Base-by-base conservation (phyloP, 2,888 invertebrate species). In the Polietes domitor region DNA sequence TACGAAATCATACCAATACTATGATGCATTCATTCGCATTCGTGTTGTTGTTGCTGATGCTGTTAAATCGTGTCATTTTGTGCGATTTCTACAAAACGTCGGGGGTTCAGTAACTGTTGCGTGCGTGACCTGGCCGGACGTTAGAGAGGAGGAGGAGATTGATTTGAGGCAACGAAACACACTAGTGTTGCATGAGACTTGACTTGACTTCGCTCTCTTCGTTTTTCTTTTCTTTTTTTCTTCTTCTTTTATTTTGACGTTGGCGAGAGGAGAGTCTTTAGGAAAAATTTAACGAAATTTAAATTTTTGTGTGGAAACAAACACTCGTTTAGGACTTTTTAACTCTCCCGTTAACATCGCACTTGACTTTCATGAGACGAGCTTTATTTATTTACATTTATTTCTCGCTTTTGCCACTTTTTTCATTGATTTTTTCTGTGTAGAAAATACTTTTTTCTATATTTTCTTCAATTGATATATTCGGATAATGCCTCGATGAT, bases 1-100 rank as follows among this genome's bases (percentile, higher is more conserved):
- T 90, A 90, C 91, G 90, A 91, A 91, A 90, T 92, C 91, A 91
- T 91, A 91, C 91, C 91, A 91, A 91, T 91, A 90, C 74, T 86
- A 82, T 37, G 12, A 37, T 79, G 87, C 89, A 90, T 89, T 91
- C 90, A 90, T 91, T 91, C 89, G 90, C 83, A 86, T 84, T 83
- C 83, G 81, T 85, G 82, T 82, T 85, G 82, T 79, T 85, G 86
- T 84, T 85, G 86, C 72, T 82, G 85, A 58, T 85, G 83, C 82
- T 82, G 83, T 85, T 81, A 84, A 53, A 63, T 80, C 85, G 84
- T 84, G 84, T 84, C 84, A 84, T 84, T 84, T 84, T 84, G 81
- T 84, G 84, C 84, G 84, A 78, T 68, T 80, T 65, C 68, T 68
- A 65, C 26, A 61, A 61, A 70, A 71, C 61, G 47, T 72, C 77